phyloP scores from a whole-genome alignment of 2,113 vertebrate genomes.

The Kryptolebias marmoratus region DNA sequence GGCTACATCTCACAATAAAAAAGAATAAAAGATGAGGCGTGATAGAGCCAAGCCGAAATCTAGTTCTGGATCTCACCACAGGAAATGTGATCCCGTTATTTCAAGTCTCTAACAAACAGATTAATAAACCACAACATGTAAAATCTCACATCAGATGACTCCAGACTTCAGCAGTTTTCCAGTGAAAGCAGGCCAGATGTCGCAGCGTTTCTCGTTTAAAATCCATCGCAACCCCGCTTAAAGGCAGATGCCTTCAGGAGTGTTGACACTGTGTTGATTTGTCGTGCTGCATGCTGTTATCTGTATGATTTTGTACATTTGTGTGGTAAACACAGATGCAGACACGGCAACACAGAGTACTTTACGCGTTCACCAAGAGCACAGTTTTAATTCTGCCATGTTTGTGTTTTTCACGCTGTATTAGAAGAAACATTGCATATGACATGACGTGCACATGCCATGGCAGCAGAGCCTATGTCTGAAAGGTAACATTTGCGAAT shows the following conservation, averaged over 20 bases:
- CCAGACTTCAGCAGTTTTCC: background rate
- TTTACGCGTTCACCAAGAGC: conserved; percentile 12
- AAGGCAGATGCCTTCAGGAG: conserved; percentile 6
- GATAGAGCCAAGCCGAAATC: background rate
- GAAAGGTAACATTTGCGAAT: conserved; percentile 62
- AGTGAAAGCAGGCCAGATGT: conserved; percentile 30
- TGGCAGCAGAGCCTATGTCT: conserved; percentile 38
- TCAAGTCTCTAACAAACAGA: conserved; percentile 1
- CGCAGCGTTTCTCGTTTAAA: conserved; percentile 17
- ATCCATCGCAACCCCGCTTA: conserved; percentile 28
- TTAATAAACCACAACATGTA: too few relatives aligned
- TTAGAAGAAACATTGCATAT: conserved; percentile 31
- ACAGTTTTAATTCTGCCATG: conserved; percentile 12
- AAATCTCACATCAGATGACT: background rate
- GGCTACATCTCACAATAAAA: background rate
- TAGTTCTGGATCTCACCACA: background rate
- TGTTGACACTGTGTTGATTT: conserved; percentile 28
- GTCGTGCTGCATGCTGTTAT: conserved; percentile 20
- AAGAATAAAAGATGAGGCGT: background rate
- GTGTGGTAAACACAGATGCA: conserved; percentile 32
- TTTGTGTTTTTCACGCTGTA: conserved; percentile 44
- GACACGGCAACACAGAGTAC: background rate
- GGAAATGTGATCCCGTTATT: background rate
- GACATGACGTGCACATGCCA: conserved; percentile 24
- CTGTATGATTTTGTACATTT: conserved; percentile 53